phyloP scores from a whole-genome alignment of 2,888 invertebrate species.

The Lumbricus terrestris region DNA sequence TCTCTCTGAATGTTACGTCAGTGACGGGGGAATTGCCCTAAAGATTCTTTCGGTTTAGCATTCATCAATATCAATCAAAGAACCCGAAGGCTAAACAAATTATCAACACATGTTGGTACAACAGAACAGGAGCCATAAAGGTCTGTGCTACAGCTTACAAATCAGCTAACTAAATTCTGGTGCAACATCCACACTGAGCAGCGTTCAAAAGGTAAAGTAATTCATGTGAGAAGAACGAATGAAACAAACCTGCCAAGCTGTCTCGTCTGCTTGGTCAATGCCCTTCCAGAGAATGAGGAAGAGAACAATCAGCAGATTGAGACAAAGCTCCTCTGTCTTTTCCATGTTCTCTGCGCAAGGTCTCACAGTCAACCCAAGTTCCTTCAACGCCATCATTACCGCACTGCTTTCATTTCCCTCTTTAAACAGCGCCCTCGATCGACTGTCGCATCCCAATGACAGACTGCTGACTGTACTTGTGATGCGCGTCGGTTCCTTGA shows the following conservation, averaged over 20 bases:
- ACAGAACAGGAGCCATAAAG: not conserved
- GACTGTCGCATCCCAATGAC: not conserved
- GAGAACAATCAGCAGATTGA: conserved; percentile 65
- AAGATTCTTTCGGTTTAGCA: not conserved
- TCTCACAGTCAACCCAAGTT: conserved; percentile 10
- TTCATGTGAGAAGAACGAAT: not conserved
- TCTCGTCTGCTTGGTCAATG: conserved; percentile 64
- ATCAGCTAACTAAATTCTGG: not conserved
- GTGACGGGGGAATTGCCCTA: too few relatives aligned
- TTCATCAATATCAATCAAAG: not conserved
- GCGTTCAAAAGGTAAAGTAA: not conserved
- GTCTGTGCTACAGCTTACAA: not conserved
- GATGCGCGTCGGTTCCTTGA: not conserved
- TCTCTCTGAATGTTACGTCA: too few relatives aligned
- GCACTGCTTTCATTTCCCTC: not conserved
- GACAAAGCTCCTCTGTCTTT: conserved; percentile 65
- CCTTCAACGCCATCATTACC: not conserved
- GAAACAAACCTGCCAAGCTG: conserved; percentile 64
- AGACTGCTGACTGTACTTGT: conserved; percentile 6
- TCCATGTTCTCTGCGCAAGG: conserved; percentile 39
- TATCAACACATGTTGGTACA: not conserved
- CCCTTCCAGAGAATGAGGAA: conserved; percentile 68
- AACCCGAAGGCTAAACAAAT: not conserved
- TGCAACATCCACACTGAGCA: not conserved
- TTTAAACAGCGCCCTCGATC: not conserved